A percentile compares a stretch with the other conserved stretches of the same genome.
These are phyloP conservation scores for Hedychridium roseum DNA, from an alignment of 2,888 invertebrate species.

Conservation along the genomic window DNA sequence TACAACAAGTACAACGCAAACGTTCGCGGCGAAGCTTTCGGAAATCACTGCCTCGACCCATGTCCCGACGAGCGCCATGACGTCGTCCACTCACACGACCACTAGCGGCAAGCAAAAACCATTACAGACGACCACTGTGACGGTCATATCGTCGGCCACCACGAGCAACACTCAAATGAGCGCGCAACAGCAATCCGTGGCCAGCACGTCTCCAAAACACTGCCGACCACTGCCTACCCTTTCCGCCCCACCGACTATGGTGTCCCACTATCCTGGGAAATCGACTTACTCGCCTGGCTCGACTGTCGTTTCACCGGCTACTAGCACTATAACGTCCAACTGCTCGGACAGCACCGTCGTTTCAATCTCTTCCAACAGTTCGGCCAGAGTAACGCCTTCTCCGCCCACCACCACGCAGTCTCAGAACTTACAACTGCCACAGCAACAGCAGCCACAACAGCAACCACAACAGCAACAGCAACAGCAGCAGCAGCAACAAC, in stretches of 20 bases:
- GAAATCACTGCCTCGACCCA: slow-evolving; percentile 64
- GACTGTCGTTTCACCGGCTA: slow-evolving; percentile 45
- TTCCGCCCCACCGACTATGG: slow-evolving; percentile 53
- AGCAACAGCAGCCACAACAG: slow-evolving; percentile 51
- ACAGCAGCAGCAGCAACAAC: slow-evolving; percentile 43
- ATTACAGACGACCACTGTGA: slow-evolving; percentile 47
- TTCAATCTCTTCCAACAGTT: slow-evolving; percentile 43
- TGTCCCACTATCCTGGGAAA: slow-evolving; percentile 46
- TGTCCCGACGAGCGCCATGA: slow-evolving; percentile 43
- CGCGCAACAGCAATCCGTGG: slow-evolving; percentile 47
- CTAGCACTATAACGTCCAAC: slow-evolving; percentile 37
- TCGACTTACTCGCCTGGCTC: slow-evolving; percentile 54
- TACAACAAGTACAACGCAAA: slow-evolving; percentile 71
- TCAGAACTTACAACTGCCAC: slow-evolving; percentile 38
- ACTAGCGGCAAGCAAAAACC: slow-evolving; percentile 49
- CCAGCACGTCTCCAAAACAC: slow-evolving; percentile 59
- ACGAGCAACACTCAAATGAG: slow-evolving; percentile 48
- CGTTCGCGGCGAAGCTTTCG: slow-evolving; percentile 79
- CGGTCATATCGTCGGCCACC: slow-evolving; percentile 50
- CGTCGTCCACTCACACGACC: slow-evolving; percentile 46
- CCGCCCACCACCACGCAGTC: slow-evolving; percentile 44
- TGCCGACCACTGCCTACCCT: slow-evolving; percentile 59
- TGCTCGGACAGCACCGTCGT: slow-evolving; percentile 38
- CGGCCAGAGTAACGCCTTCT: slow-evolving; percentile 51
- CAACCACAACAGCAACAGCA: slow-evolving; percentile 50